These are phyloP conservation scores for Poliocrania exsul DNA, from an alignment of 2,797 vertebrate genomes.

Conservation along the genomic window DNA sequence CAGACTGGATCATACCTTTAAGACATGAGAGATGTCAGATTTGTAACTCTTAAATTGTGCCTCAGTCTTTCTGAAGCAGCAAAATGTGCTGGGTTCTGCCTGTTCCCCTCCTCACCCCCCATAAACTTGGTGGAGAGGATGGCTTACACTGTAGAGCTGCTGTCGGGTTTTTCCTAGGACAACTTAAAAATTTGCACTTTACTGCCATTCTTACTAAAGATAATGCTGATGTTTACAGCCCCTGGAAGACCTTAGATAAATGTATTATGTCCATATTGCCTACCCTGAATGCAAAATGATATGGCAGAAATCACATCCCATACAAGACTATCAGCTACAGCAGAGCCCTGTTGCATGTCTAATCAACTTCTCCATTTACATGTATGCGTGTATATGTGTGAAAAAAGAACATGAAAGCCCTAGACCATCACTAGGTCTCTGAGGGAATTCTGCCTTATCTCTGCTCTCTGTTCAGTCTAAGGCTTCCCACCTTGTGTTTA, in stretches of 20 bases:
- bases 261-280: background rate
- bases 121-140: background rate
- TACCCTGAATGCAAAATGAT: background rate
- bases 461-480: background rate
- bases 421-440: background rate
- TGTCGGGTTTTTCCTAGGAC: background rate
- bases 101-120: background rate
- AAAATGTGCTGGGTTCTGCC: background rate
- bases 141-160: background rate
- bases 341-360: background rate
- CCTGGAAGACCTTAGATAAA: background rate
- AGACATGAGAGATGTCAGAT: background rate
- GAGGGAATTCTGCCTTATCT: background rate
- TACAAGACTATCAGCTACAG: background rate
- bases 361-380: background rate
- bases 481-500: background rate
- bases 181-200: background rate
- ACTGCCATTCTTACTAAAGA: background rate
- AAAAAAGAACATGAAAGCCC: background rate
- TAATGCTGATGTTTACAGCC: slow-evolving; percentile 23
- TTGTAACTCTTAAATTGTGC: background rate
- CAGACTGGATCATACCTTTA: background rate
- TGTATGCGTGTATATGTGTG: background rate
- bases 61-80: background rate
- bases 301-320: background rate